phyloP scores from a whole-genome alignment of 1,140 invertebrate species.

The Drosophila sp. region DNA sequence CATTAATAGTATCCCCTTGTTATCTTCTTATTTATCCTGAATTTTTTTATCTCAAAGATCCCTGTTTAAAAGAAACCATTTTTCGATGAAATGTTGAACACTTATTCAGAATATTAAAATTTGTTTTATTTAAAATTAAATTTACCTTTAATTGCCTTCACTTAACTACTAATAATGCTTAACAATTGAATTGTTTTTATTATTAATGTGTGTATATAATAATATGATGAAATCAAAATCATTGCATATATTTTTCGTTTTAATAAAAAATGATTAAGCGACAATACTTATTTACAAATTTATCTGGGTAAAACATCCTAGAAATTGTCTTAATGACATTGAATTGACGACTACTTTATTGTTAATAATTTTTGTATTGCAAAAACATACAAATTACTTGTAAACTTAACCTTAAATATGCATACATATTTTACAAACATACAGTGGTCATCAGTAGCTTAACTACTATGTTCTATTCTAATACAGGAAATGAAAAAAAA shows the following conservation, averaged over 20 bases:
- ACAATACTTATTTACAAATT: conserved; percentile 70
- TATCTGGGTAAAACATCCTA: conserved; percentile 72
- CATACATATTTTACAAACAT: conserved; percentile 80
- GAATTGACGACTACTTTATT: conserved; percentile 73
- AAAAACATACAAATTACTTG: conserved; percentile 66
- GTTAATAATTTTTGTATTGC: conserved; percentile 59
- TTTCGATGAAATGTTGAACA: conserved; percentile 4
- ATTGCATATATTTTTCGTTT: conserved; percentile 45
- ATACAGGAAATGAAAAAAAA: conserved; percentile 53
- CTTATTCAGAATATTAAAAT: conserved; percentile 50
- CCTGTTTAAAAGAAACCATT: neutral
- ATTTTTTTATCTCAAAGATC: neutral
- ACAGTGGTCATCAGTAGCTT: conserved; percentile 68
- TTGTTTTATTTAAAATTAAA: conserved; percentile 80
- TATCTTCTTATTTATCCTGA: too few relatives aligned
- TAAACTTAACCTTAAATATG: conserved; percentile 68
- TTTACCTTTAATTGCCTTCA: conserved; percentile 79
- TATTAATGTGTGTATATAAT: conserved; percentile 27
- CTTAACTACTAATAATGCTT: conserved; percentile 80
- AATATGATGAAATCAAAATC: conserved; percentile 39
- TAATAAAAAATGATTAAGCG: conserved; percentile 64
- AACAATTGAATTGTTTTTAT: conserved; percentile 79
- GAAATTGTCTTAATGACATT: conserved; percentile 66
- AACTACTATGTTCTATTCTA: conserved; percentile 60
- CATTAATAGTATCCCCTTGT: too few relatives aligned